Percentiles rank a stretch among this genome's conserved stretches.
phyloP scores from a whole-genome alignment of 2,797 vertebrate species.

The Microchirus variegatus region DNA sequence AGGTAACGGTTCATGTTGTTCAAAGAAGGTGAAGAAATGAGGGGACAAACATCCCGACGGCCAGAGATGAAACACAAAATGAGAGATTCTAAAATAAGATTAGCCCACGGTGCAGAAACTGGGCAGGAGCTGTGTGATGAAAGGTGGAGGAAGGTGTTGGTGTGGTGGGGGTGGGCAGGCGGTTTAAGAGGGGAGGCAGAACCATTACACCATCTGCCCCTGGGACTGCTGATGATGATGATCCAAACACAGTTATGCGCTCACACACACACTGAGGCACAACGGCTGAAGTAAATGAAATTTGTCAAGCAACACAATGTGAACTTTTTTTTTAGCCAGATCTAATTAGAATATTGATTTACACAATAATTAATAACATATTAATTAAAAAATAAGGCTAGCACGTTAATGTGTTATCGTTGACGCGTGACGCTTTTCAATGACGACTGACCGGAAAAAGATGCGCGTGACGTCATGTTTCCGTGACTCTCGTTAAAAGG shows the following conservation, averaged over 20 bases:
- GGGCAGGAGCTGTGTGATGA: slow-evolving; percentile 24
- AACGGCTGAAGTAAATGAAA: neutral
- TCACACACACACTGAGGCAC: neutral
- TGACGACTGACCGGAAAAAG: too few relatives aligned
- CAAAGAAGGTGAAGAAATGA: neutral
- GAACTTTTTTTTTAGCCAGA: neutral
- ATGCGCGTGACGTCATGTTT: too few relatives aligned
- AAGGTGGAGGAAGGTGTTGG: slow-evolving; percentile 3
- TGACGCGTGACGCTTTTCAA: too few relatives aligned
- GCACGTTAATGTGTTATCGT: too few relatives aligned
- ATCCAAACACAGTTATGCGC: slow-evolving; percentile 4
- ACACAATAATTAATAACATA: neutral
- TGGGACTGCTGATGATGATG: slow-evolving; percentile 36
- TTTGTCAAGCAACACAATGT: neutral
- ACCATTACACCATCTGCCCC: slow-evolving; percentile 56
- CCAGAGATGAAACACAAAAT: slow-evolving; percentile 25
- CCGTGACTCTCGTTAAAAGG: too few relatives aligned
- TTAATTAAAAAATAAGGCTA: too few relatives aligned
- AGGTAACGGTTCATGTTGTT: neutral
- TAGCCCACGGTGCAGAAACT: slow-evolving; percentile 24
- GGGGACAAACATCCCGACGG: slow-evolving; percentile 2
- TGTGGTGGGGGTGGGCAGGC: neutral
- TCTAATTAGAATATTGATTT: neutral
- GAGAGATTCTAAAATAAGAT: slow-evolving; percentile 43
- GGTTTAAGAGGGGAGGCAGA: slow-evolving; percentile 8